A percentile compares a stretch with the other conserved stretches of the same genome.
phyloP scores from a whole-genome alignment of 2,888 invertebrate genomes.

The Drosophila testacea region DNA sequence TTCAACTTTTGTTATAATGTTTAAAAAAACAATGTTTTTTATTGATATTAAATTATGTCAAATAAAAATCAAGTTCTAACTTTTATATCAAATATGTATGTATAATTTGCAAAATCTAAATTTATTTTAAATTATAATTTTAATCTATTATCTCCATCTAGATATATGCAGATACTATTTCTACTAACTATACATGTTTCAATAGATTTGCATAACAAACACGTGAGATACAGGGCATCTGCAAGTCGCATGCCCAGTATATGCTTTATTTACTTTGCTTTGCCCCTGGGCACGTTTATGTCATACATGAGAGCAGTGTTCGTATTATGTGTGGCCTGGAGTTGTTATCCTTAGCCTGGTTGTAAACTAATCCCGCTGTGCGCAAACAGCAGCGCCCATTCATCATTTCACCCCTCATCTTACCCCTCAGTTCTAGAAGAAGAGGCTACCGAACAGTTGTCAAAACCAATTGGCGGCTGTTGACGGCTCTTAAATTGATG shows the following conservation, averaged over 20 bases:
- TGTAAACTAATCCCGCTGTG: slow-evolving; percentile 70
- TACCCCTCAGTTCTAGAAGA: not conserved
- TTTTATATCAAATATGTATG: too few species aligned
- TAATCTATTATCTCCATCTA: too few species aligned
- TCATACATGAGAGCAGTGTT: slow-evolving; percentile 20
- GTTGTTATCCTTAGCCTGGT: slow-evolving; percentile 52
- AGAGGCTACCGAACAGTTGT: slow-evolving; percentile 50
- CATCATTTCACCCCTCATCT: slow-evolving; percentile 26
- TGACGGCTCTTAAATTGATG: slow-evolving; percentile 75
- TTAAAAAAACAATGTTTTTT: too few species aligned
- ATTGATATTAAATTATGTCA: too few species aligned
- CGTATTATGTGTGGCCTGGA: slow-evolving; percentile 32
- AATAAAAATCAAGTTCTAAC: too few species aligned
- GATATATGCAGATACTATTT: too few species aligned
- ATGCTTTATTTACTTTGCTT: slow-evolving; percentile 34
- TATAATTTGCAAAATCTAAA: too few species aligned
- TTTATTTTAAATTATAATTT: too few species aligned
- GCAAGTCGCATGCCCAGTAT: slow-evolving; percentile 13
- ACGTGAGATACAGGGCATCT: slow-evolving; percentile 22
- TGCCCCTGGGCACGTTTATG: slow-evolving; percentile 39
- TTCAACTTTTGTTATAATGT: too few species aligned
- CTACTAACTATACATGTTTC: not conserved
- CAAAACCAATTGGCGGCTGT: slow-evolving; percentile 63
- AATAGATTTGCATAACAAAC: not conserved
- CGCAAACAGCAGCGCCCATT: slow-evolving; percentile 59